Base-by-base conservation (phyloP, 2,888 invertebrate species). In the Gasteruption jaculator region DNA sequence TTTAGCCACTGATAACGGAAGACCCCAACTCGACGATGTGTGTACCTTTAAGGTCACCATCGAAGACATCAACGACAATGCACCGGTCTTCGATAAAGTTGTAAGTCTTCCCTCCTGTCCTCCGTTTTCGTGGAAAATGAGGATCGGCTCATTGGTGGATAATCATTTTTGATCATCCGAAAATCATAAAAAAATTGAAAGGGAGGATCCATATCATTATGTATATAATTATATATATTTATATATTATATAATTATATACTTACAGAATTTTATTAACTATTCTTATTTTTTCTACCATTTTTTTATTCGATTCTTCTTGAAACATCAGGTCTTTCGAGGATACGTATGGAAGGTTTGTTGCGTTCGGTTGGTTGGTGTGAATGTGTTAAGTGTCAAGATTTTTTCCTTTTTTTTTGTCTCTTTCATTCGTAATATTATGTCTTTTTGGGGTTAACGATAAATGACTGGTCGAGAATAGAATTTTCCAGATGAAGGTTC, bases 41-140 rank as follows among this genome's bases (percentile, higher is more conserved):
- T 96, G 96, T 72, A 92, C 92, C 4, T 89, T 96, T 68, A 89
- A 86, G 75, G 88, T 94, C 40, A 82, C 84, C 49, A 87, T 95
- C 50, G 83, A 82, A 61, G 96, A 96, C 72, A 83, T 91, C 63
- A 97, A 97, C 73, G 96, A 97, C 71, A 95, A 95, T 65, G 75
- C 73, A 11, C 88, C 88, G 4, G 81, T 83, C 54, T 86, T 87
- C 73, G 87, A 88, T 68, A 84, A 84, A 82, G 80, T 80, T 72
- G 86, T 86, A 73, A 77, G 83, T 79, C 63, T 56, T 19, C 42
- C 45, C 18, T 33, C 2, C n/a, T n/a, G n/a, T n/a, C n/a, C n/a
- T n/a, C n/a, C n/a, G n/a, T n/a, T n/a, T n/a, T n/a, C n/a, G n/a
- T n/a, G n/a, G n/a, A n/a, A n/a, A n/a, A n/a, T n/a, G n/a, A n/a